These are phyloP conservation scores for Chymomyza costata DNA, from an alignment of 1,140 invertebrate genomes.

Conservation along the genomic window DNA sequence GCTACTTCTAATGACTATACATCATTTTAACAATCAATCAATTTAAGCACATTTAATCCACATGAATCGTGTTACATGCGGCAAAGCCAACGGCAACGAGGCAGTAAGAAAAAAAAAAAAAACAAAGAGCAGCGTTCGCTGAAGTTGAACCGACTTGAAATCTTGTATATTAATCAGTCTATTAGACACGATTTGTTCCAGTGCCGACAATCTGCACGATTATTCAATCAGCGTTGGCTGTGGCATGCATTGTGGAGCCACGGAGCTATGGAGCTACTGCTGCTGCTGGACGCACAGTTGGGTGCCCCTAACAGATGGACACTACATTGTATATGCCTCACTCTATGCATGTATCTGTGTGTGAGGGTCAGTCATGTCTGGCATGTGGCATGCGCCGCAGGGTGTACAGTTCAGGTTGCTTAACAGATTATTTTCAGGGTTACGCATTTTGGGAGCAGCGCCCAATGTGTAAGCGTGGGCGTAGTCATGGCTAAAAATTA, in stretches of 20 bases:
- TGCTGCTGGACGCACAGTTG: slow-evolving; percentile 30
- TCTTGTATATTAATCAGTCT: slow-evolving; percentile 71
- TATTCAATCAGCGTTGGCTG: slow-evolving; percentile 52
- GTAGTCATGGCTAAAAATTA: too few relatives aligned
- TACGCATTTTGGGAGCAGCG: too few relatives aligned
- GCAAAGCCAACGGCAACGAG: slow-evolving; percentile 5
- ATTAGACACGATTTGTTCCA: slow-evolving; percentile 70
- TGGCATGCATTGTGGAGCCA: too few relatives aligned
- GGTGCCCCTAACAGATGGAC: slow-evolving; percentile 29
- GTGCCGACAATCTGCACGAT: slow-evolving; percentile 43
- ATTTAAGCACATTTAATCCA: slow-evolving; percentile 68
- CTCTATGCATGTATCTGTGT: slow-evolving; percentile 9
- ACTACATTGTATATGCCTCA: too few relatives aligned
- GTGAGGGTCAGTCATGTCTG: slow-evolving; percentile 20
- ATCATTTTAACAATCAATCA: slow-evolving; percentile 71
- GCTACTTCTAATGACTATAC: slow-evolving; percentile 57
- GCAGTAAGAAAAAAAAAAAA: neutral
- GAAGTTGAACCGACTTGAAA: slow-evolving; percentile 54
- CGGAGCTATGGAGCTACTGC: too few relatives aligned
- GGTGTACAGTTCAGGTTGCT: too few relatives aligned
- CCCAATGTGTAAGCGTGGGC: too few relatives aligned
- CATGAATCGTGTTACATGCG: slow-evolving; percentile 65
- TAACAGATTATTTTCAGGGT: too few relatives aligned
- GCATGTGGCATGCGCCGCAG: slow-evolving; percentile 22
- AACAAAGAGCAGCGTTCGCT: slow-evolving; percentile 7